Base-by-base conservation (phyloP, 2,888 invertebrate species). In the Ischnus inquisitorius region DNA sequence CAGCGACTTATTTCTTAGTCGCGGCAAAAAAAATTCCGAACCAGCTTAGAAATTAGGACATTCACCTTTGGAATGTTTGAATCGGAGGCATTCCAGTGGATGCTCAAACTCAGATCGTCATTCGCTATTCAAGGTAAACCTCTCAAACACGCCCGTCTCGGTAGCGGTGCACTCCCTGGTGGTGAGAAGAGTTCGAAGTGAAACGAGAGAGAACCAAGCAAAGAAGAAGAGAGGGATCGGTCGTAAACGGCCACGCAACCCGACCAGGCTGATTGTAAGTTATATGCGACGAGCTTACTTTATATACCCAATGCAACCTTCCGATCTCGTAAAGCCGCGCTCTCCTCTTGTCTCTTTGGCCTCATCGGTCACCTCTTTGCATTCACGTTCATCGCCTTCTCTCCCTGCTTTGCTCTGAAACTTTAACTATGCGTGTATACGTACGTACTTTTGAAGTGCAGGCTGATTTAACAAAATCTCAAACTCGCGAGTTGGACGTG, bases 211-310 rank as follows among this genome's bases (percentile, higher is more conserved):
- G n/a, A 22, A 60, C 39, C 43, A n/a, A n/a, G 43, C 48, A 65
- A 85, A 67, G 69, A 71, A 72, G 71, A 82, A 83, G 79, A 74
- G 72, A 80, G 77, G 34, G 78, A 87, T 88, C 85, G 87, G 86
- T 84, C 78, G 83, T 84, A 89, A 88, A 88, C 87, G 87, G 87
- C 86, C 90, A 85, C 86, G 86, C 86, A 85, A 85, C 85, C 87
- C 88, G 87, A 87, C 89, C 72, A 60, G 89, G 89, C 91, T 93
- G 93, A 93, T 93, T 93, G 93, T 93, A 93, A 93, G 93, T 93
- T 93, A 93, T 93, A 93, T 92, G 91, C 88, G 87, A 90, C 91
- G 92, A 89, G 91, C 87, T 92, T 92, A 91, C 92, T 93, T 93
- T 93, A 93, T 93, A 93, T 92, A 85, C 90, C 90, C 90, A 88